Base-by-base conservation (phyloP, 2,888 invertebrate species). In the Pseudococcus viburni region DNA sequence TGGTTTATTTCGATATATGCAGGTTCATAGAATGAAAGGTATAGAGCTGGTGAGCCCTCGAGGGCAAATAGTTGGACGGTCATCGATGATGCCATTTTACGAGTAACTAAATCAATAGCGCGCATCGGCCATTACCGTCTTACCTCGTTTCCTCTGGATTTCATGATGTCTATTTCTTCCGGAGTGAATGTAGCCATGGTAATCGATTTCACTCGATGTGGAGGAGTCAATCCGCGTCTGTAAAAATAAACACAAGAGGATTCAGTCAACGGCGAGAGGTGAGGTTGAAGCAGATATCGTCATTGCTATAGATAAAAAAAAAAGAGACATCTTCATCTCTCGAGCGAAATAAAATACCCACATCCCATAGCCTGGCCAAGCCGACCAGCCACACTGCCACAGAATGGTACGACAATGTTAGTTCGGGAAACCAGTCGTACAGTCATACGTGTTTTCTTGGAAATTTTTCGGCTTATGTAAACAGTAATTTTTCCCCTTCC, bases 191-290 rank as follows among this genome's bases (percentile, higher is more conserved):
- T 97, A 89, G 99, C 97, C 98, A 99, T 99, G 59, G 98, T 98
- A 91, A 99, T 98, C 87, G 99, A 99, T 93, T 99, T 99, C 90
- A 99, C 98, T 90, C 99, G 94, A 92, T 99, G 99, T 90, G 99
- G 99, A 89, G 99, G 99, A 91, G 98, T 99, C 90, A 99, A 93
- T 88, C 99, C 99, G 91, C 99, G 95, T 92, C 99, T 99, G 93
- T 86, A 95, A 95, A 86, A 88, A 80, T 85, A 84, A 89, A 26
- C 68, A 73, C 26, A 33, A 26, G 6, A 8, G 59, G 59, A 19
- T n/a, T 59, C n/a, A 59, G 19, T 59, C 59, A 59, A n/a, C 59
- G 6, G 59, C 19, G 26, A 33, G 26, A 3, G 26, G 3, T 3
- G 19, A 59, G 59, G 59, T 59, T 19, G 59, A 59, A 19, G 8